Evolutionary conservation across 2,888 invertebrate genomes (phyloP), one percentile per base, ranked within the genome.

Genomic region (Drosophila mulleri): DNA sequence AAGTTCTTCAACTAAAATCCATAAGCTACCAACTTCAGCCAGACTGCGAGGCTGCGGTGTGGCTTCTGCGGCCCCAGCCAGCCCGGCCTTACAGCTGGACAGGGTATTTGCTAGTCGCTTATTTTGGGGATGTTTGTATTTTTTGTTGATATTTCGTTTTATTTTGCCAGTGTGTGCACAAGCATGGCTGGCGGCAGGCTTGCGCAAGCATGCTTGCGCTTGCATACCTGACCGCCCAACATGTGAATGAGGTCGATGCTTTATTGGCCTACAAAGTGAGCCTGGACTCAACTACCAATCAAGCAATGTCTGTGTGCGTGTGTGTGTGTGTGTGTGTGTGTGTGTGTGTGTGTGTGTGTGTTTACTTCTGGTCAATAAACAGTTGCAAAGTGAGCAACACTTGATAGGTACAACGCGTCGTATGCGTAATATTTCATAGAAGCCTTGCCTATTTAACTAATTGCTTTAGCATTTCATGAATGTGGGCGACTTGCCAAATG

Each of bases 151-250:
- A 16, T 1, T 39, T 29, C 3, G 16, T 42, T 58, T 44, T 39
- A 23, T 48, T 39, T 45, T 57, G 53, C 29, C 32, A 16, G 20
- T 62, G 32, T 61, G 42, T 47, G 18, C 53, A 54, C 56, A 64
- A 62, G 59, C 61, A 57, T 59, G 63, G 29, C 54, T 48, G 56
- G 20, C 50, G 41, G 64, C 65, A 58, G 64, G 57, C 60, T 78
- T 72, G 39, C 64, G 57, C 68, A 68, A 80, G 65, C 75, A 70
- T 77, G 63, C 69, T 65, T 65, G 45, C 53, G 61, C 56, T 47
- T 57, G 61, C 56, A 58, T 53, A 64, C 59, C 65, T 62, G 60
- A 39, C 62, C 39, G 20, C 14, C 44, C 11, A 47, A 50, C 39
- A 66, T 56, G 45, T 54, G 45, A 59, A 60, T 62, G 44, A 63